Base-by-base conservation (phyloP, 2,888 invertebrate genomes). In the Metellina segmentata region DNA sequence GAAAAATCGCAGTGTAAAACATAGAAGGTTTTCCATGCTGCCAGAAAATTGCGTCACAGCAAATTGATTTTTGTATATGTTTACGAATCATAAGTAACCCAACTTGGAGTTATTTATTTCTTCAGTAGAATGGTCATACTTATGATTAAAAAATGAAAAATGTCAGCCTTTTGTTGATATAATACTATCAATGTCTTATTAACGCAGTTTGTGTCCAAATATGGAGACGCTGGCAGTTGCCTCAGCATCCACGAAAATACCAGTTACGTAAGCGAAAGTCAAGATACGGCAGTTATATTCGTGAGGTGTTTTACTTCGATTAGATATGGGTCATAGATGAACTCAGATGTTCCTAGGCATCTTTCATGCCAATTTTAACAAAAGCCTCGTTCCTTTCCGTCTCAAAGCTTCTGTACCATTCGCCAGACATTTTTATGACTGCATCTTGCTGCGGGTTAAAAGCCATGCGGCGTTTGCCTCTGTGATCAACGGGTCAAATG, bases 301-400 rank as follows among this genome's bases (percentile, higher is more conserved):
- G 48, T 81, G 89, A 75, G 75, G 89, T 82, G 75, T 72, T 53
- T 20, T 49, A 53, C 71, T 85, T 72, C 72, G 85, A 85, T 89
- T 81, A 89, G 88, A 89, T 90, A 20, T 90, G 61, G 90, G 90
- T 90, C 90, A 90, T 81, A 90, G 81, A 74, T 79, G 85, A 81
- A 61, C 9, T 81, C 48, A 20, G 51, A 78, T 81, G 72, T 61
- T 74, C 61, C 48, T 74, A 8, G 72, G 20, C 82, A 85, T 79
- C 81, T 82, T 82, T 83, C 83, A 70, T 77, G 82, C 77, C 61
- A 77, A 78, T 82, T 77, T 77, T n/a, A 78, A 70, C 71, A 78
- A 16, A 81, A 82, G 69, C 69, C 69, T 78, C 51, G 70, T 78
- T 19, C 13, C 78, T 71, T 79, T 49, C 70, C 70, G 71, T 78